Evolutionary conservation across 2,888 invertebrate genomes (phyloP).

Genomic region (Adelognathus sp.): DNA sequence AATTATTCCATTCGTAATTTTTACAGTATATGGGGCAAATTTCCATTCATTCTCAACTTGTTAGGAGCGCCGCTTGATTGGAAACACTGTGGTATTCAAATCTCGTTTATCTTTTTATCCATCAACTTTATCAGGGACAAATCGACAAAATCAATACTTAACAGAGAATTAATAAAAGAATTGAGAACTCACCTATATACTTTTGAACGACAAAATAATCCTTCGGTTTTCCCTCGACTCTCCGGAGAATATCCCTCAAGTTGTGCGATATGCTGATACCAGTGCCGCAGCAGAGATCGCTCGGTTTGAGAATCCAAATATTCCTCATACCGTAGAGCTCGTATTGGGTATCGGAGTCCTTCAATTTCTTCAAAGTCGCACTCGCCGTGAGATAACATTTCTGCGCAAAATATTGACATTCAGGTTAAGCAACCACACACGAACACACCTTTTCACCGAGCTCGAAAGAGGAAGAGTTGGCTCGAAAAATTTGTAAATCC

Average conservation of each 20-base stretch:
- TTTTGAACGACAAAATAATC: slow-evolving; percentile 92
- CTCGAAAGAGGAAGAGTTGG: background rate
- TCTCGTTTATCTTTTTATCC: slow-evolving; percentile 21
- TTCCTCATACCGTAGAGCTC: slow-evolving; percentile 89
- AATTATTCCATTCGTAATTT: background rate
- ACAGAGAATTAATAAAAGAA: no score
- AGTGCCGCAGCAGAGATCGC: slow-evolving; percentile 90
- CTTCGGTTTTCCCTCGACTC: slow-evolving; percentile 83
- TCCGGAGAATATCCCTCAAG: slow-evolving; percentile 87
- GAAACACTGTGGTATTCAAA: background rate
- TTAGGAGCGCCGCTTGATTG: background rate
- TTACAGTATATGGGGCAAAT: background rate
- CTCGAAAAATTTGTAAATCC: slow-evolving; percentile 1
- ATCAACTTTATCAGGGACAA: background rate
- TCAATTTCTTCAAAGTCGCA: slow-evolving; percentile 65
- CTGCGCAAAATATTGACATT: slow-evolving; percentile 32
- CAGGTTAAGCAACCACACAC: no score
- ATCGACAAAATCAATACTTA: no score
- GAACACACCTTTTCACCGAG: background rate
- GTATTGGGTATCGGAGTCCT: slow-evolving; percentile 73
- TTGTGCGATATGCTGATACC: slow-evolving; percentile 92
- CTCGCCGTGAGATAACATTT: slow-evolving; percentile 60
- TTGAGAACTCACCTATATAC: slow-evolving; percentile 88
- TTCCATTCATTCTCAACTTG: background rate
- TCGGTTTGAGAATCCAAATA: slow-evolving; percentile 95